Evolutionary conservation across 2,797 vertebrate genomes (phyloP), one percentile per base, ranked within the genome.

Genomic region (Siniperca scherzeri): DNA sequence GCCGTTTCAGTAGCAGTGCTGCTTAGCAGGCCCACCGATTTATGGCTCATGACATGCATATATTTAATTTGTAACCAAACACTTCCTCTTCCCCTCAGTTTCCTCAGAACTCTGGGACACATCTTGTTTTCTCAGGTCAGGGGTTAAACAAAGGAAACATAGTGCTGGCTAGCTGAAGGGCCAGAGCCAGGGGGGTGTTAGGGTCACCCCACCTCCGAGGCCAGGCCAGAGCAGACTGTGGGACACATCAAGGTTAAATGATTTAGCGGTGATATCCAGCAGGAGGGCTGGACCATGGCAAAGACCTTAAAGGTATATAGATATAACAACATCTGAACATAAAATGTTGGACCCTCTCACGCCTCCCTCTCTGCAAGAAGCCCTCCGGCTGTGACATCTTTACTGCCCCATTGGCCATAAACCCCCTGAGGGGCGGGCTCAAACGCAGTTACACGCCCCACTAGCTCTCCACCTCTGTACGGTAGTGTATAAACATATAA

Each of bases 11-110:
- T 83, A 95, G 95, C 94, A 44, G 86, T 17, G 89, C 95, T 94
- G 91, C 96, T 96, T 96, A 93, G 96, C 96, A 89, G 92, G 88
- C 82, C 90, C 50, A 85, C 89, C 95, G 95, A 98, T 98, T 98
- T 98, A 98, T 97, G 94, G 95, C 95, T 96, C 97, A 96, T 96
- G 97, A 98, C 98, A 97, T 89, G 91, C 95, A 97, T 97, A 97
- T 96, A 97, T 99, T 98, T 98, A 97, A 98, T 98, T 97, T 99
- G 98, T 97, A 99, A 99, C 97, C 97, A 95, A 97, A 99, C 96
- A 99, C 98, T 99, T 99, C 98, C 98, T 97, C 94, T 97, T 97
- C 95, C 96, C 96, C 95, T 94, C 93, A 89, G 92, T 94, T 93
- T 92, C 91, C 93, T 98, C 94, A 98, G 97, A 97, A 98, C 96